These are phyloP conservation scores for Monarcha castaneiventris DNA, from an alignment of 2,113 vertebrate genomes.

Conservation along the genomic window DNA sequence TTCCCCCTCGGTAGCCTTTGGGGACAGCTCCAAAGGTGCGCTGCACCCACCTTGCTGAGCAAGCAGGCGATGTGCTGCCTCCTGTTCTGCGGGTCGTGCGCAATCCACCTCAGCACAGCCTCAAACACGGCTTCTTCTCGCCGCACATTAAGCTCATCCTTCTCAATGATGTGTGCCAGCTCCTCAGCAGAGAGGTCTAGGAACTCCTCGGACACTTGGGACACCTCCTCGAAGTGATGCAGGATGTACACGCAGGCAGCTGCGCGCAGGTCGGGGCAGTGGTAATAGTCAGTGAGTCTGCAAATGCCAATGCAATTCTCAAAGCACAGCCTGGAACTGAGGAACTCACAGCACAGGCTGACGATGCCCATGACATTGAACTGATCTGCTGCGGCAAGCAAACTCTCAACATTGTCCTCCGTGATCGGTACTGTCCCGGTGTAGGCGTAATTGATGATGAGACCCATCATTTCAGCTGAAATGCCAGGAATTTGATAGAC, in stretches of 20 bases:
- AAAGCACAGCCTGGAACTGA: slow-evolving; percentile 70
- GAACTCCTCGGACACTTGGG: slow-evolving; percentile 72
- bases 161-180: slow-evolving; percentile 74
- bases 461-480: slow-evolving; percentile 76
- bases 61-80: slow-evolving; percentile 69
- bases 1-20: fast-evolving
- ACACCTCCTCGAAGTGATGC: slow-evolving; percentile 80
- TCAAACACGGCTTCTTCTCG: slow-evolving; percentile 77
- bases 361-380: slow-evolving; percentile 74
- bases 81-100: slow-evolving; percentile 63
- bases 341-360: slow-evolving; percentile 74
- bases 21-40: not conserved
- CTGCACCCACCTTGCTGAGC: slow-evolving; percentile 73
- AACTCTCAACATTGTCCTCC: slow-evolving; percentile 64
- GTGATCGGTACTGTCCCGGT: slow-evolving; percentile 72
- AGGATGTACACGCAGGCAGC: slow-evolving; percentile 77
- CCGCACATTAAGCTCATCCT: slow-evolving; percentile 77
- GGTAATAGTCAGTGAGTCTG: slow-evolving; percentile 73
- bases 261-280: slow-evolving; percentile 57
- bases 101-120: slow-evolving; percentile 80
- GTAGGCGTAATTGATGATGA: slow-evolving; percentile 81
- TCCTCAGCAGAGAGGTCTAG: slow-evolving; percentile 74
- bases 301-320: slow-evolving; percentile 82
- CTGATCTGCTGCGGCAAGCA: slow-evolving; percentile 76
- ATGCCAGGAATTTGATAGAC: slow-evolving; percentile 75